Evolutionary conservation across 2,797 vertebrate genomes (phyloP), one percentile per base, ranked within the genome.

Genomic region (Tangara arthus): DNA sequence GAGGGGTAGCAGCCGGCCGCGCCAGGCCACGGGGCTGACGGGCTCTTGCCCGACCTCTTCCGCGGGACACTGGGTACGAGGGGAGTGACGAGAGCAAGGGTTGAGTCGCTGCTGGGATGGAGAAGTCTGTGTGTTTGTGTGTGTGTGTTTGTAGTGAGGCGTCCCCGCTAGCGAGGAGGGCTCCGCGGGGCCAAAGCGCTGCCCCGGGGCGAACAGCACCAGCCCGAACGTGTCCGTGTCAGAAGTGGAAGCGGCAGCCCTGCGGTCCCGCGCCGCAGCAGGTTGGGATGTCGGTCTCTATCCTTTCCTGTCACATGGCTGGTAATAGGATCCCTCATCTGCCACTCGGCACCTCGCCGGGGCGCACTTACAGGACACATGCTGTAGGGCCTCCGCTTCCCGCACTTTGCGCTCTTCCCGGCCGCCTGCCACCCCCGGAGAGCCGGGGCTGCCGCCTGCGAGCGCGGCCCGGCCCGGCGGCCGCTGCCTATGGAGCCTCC

Each of bases 221-320:
- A 50, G 84, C 82, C 60, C 60, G 8, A 8, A 73, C 52, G 68
- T 12, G 41, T 3, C 72, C 34, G 55, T 66, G 60, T 23, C 86
- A 77, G 55, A 39, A 13, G 83, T 15, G n/a, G 17, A 37, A 23
- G 59, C 77, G 18, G 70, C 66, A 12, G 64, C 3, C 6, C 21
- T 2, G 55, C 59, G 22, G 59, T 47, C 27, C 85, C 50, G 82
- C 41, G 77, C 39, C 1, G 68, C 92, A 41, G 92, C 96, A 94
- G 96, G 94, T 95, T 93, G 94, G 90, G 85, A 87, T 95, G 72
- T 87, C 11, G 93, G 95, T 95, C 94, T 95, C 92, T 91, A 87
- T 96, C 90, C 88, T 98, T 98, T 98, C 98, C 98, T 98, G 98
- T 99, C 98, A 98, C 98, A 98, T 99, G 98, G 95, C 96, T 98